phyloP scores from a whole-genome alignment of 2,888 invertebrate species.

The Anthrax anthrax region DNA sequence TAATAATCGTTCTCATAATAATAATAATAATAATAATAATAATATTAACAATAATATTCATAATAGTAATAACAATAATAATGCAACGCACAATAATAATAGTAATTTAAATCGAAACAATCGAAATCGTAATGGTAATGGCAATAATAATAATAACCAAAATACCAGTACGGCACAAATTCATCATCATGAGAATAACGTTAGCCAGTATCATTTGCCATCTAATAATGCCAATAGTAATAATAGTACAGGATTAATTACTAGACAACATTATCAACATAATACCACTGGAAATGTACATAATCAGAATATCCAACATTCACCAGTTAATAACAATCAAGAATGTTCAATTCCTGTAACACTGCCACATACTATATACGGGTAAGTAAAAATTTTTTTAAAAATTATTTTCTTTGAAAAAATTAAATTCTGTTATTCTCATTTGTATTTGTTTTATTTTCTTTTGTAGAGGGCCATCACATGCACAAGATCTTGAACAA shows the following conservation, averaged over 20 bases:
- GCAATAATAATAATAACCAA: background rate
- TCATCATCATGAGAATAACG: background rate
- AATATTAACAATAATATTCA: conserved; percentile 14
- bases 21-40: conserved; percentile 10
- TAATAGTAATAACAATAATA: conserved; percentile 7
- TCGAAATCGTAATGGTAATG: background rate
- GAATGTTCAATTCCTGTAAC: conserved; percentile 14
- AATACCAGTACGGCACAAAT: background rate
- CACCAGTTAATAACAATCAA: conserved; percentile 9
- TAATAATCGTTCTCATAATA: conserved; percentile 8
- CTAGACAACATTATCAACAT: conserved; percentile 1
- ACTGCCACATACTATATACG: conserved; percentile 20
- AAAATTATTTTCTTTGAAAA: background rate
- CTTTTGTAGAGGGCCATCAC: conserved; percentile 16
- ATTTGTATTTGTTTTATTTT: background rate
- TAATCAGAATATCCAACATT: conserved; percentile 12
- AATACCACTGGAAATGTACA: conserved; percentile 14
- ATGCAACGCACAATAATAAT: background rate
- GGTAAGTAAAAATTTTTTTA: conserved; percentile 10
- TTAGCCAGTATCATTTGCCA: conserved; percentile 14
- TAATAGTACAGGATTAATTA: conserved; percentile 2
- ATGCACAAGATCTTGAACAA: conserved; percentile 16
- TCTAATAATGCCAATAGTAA: conserved; percentile 5
- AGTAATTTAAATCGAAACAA: background rate
- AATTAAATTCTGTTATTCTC: background rate